A percentile compares a stretch with the other conserved stretches of the same genome.
phyloP scores from a whole-genome alignment of 2,797 vertebrate species.

The Macrochelys suwanniensis region DNA sequence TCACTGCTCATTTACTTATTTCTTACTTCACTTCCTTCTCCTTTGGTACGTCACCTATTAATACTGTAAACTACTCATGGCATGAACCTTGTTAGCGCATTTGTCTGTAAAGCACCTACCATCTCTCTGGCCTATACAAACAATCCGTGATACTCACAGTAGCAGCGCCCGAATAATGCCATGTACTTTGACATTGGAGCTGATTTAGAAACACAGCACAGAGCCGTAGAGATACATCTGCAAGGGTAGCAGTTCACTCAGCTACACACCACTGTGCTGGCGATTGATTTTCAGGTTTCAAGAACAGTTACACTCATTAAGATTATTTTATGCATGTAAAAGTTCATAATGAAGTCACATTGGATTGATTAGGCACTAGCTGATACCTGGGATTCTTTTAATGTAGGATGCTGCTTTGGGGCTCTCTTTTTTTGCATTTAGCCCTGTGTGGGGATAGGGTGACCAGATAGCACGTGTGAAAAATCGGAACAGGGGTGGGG shows the following conservation, averaged over 20 bases:
- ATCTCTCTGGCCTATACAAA: not conserved
- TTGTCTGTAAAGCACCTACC: constrained; percentile 24
- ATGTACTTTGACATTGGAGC: not conserved
- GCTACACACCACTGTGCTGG: not conserved
- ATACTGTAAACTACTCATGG: not conserved
- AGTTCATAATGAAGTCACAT: not conserved
- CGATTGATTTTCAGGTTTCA: not conserved
- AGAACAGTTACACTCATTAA: not conserved
- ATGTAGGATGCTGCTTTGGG: not conserved
- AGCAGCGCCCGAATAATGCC: not conserved
- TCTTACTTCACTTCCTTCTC: not conserved
- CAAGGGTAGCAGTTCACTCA: not conserved
- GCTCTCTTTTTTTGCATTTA: accelerated
- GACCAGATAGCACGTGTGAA: too few relatives aligned
- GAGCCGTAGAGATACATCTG: not conserved
- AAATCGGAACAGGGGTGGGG: too few relatives aligned
- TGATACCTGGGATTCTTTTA: not conserved
- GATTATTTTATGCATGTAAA: not conserved
- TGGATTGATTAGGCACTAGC: not conserved
- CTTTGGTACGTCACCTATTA: not conserved
- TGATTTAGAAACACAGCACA: not conserved
- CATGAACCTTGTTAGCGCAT: not conserved
- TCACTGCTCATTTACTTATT: not conserved
- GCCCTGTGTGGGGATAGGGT: not conserved
- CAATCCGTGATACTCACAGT: not conserved